Conservation (phyloP, 2,888 invertebrate genomes). For the Napeogenes inachia region DNA sequence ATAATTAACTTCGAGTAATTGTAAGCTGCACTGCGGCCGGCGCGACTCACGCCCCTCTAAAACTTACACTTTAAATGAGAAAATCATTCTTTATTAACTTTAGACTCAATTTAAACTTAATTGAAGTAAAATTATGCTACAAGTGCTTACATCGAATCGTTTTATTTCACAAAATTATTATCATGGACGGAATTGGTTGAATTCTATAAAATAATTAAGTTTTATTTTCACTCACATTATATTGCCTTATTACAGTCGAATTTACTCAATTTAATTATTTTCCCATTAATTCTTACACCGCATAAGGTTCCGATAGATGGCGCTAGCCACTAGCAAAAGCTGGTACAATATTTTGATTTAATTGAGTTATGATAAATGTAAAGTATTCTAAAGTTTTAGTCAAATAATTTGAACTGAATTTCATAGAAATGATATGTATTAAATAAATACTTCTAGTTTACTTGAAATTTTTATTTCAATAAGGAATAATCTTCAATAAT, state of each 20-base stretch:
- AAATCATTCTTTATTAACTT: conserved; percentile 7
- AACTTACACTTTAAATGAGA: conserved; percentile 3
- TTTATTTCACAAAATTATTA: neutral
- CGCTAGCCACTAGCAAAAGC: too few relatives aligned
- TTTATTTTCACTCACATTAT: neutral
- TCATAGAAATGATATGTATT: too few relatives aligned
- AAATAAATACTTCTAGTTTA: too few relatives aligned
- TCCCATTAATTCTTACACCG: too few relatives aligned
- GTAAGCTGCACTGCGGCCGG: conserved; percentile 6
- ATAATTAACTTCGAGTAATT: neutral
- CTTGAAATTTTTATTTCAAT: neutral
- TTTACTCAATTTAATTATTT: too few relatives aligned
- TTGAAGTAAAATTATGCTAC: conserved; percentile 1
- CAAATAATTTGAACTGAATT: too few relatives aligned
- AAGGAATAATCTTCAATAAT: conserved; percentile 29
- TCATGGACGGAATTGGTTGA: neutral
- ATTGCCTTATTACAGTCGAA: too few relatives aligned
- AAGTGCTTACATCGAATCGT: neutral
- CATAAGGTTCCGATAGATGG: too few relatives aligned
- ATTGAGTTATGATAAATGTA: too few relatives aligned
- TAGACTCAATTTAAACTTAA: conserved; percentile 4
- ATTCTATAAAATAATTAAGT: neutral
- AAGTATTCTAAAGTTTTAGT: too few relatives aligned
- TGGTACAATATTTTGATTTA: too few relatives aligned
- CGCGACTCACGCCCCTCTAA: conserved; percentile 4